Evolutionary conservation across 1,140 invertebrate genomes (phyloP), one percentile per base, ranked within the genome.

Genomic region (Papilio machaon): DNA sequence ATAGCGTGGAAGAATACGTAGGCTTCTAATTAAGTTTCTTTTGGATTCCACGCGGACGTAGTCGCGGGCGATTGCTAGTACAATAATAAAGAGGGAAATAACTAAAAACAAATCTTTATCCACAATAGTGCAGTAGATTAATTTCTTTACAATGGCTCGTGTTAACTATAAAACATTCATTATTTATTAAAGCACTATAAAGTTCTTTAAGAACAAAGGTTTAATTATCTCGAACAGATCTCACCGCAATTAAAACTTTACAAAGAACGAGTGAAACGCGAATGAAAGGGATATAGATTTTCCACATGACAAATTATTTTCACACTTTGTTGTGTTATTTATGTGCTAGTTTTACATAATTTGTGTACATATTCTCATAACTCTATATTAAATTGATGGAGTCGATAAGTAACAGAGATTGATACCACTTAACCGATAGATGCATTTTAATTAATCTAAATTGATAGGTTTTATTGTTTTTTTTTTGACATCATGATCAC

Each of bases 261-360:
- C 88, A 84, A 89, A 89, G 85, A 91, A 85, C 87, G 84, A 91
- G 81, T 87, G 88, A 91, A 89, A 89, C 89, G 87, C 89, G 85
- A 83, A 86, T 85, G 87, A 91, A 89, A 10, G 30, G 89, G 87
- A 91, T 91, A 92, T 92, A 91, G 91, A 91, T 92, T 92, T 91
- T 91, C 90, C 85, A 88, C 83, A 83, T 85, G 84, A 91, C 89
- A 83, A 88, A 84, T 88, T 86, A 89, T 87, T 91, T 87, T 91
- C 90, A 88, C 64, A 35, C 64, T 67, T 67, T 35, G 23, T 67
- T 13, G 64, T 64, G 8, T 23, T 64, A 30, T 64, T 67, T 67
- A 15, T 67, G 10, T 35, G 64, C 3, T 35, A 30, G 10, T 67
- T 67, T 74, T 80, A 80, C 30, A 73, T 38, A 73, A 49, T 80